A percentile compares a stretch with the other conserved stretches of the same genome.
Conservation (phyloP, 2,113 vertebrate species). For the Mirounga angustirostris region DNA sequence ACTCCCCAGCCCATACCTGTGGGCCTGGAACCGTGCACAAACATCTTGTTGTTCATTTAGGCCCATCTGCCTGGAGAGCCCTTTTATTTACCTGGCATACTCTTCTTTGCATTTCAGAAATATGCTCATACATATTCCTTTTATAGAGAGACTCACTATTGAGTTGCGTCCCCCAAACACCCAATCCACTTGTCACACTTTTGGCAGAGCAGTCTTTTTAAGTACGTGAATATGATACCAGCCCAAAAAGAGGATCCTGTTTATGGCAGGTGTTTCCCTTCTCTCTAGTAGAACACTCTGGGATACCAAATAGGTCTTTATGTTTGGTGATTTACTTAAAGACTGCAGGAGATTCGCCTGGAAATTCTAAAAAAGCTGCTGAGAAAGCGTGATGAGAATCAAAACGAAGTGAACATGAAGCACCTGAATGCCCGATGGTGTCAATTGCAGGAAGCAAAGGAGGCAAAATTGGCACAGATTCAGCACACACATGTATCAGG, state of each 20-base stretch:
- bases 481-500: constrained; percentile 84
- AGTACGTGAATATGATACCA: neutral
- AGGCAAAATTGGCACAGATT: constrained; percentile 88
- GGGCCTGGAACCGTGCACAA: neutral
- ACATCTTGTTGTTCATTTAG: neutral
- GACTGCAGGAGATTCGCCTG: constrained; percentile 92
- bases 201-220: neutral
- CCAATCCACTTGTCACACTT: neutral
- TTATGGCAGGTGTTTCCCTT: neutral
- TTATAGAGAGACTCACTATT: neutral
- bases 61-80: neutral
- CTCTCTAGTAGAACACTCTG: neutral
- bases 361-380: constrained; percentile 89
- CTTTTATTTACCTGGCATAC: neutral
- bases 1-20: neutral
- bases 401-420: constrained; percentile 82
- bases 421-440: constrained; percentile 87
- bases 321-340: constrained; percentile 80
- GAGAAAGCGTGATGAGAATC: constrained; percentile 85
- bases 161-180: neutral
- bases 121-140: too few relatives aligned
- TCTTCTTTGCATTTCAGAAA: neutral
- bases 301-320: neutral
- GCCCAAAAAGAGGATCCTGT: neutral
- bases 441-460: constrained; percentile 87